A percentile compares a stretch with the other conserved stretches of the same genome.
Conservation (phyloP, 2,888 invertebrate genomes). For the Creontiades dilutus region DNA sequence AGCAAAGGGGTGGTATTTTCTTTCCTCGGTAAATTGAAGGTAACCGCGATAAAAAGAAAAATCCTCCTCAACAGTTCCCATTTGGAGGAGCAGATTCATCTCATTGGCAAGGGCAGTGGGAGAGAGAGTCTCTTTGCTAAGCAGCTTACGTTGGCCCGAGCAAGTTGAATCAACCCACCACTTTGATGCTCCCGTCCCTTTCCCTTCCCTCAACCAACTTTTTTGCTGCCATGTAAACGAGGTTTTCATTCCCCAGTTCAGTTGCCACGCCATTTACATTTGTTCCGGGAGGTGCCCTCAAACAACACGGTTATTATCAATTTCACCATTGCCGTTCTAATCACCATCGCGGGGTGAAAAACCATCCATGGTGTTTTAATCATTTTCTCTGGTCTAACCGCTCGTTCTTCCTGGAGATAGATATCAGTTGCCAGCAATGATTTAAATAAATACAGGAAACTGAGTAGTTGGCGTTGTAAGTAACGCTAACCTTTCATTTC, state of each 20-base stretch:
- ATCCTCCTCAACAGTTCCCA: neutral
- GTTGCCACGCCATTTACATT: neutral
- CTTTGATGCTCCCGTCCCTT: neutral
- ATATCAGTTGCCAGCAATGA: too few species aligned
- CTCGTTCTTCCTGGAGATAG: too few species aligned
- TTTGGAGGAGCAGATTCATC: neutral
- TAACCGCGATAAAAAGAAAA: neutral
- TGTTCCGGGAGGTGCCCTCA: neutral
- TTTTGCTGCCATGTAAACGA: neutral
- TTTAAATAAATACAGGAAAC: too few species aligned
- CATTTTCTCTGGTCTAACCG: too few species aligned
- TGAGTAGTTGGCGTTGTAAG: too few species aligned
- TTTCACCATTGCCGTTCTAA: neutral
- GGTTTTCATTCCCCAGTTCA: neutral
- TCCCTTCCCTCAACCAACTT: neutral
- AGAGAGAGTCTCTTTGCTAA: neutral
- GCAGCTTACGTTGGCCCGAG: conserved; percentile 27
- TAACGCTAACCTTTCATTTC: too few species aligned
- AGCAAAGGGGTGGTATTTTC: neutral
- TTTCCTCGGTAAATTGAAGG: neutral
- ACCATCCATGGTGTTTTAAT: neutral
- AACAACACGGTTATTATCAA: neutral
- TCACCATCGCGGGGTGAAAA: neutral
- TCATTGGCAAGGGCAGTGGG: neutral
- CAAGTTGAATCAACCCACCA: conserved; percentile 20